Conservation (phyloP, 1,140 invertebrate species). For the Whitmania pigra region DNA sequence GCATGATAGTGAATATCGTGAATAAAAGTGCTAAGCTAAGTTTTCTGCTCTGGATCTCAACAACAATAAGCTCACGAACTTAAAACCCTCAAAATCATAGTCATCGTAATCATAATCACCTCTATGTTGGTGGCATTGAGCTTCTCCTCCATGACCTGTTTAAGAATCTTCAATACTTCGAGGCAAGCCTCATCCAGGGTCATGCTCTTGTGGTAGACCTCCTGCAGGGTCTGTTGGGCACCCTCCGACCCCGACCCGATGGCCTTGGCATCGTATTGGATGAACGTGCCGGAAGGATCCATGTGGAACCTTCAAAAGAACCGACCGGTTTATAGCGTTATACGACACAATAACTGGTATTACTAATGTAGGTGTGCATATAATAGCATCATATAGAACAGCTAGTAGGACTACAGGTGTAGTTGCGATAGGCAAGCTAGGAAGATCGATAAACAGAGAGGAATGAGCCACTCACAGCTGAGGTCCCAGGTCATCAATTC, state of each 20-base stretch:
- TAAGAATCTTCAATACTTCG: slow-evolving; percentile 78
- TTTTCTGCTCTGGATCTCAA: too few species aligned
- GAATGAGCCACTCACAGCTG: slow-evolving; percentile 44
- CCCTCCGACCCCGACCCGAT: slow-evolving; percentile 98
- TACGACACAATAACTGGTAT: too few species aligned
- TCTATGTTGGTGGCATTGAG: slow-evolving; percentile 94
- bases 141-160: slow-evolving; percentile 99
- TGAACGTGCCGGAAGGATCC: slow-evolving; percentile 94
- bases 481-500: slow-evolving; percentile 49
- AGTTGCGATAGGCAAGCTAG: background rate
- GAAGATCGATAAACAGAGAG: background rate
- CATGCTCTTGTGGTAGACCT: slow-evolving; percentile 79
- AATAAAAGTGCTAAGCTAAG: too few species aligned
- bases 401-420: background rate
- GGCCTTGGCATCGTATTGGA: slow-evolving; percentile 94
- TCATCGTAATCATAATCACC: slow-evolving; percentile 45
- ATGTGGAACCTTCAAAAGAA: slow-evolving; percentile 64
- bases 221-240: slow-evolving; percentile 88
- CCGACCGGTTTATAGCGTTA: too few species aligned
- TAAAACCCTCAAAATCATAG: background rate
- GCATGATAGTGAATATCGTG: too few species aligned
- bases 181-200: slow-evolving; percentile 89
- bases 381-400: background rate
- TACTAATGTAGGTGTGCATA: background rate
- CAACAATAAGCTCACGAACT: background rate